Percentiles rank a stretch among this genome's conserved stretches.
Evolutionary conservation across 2,113 vertebrate genomes (phyloP).

Genomic region (Sula dactylatra): DNA sequence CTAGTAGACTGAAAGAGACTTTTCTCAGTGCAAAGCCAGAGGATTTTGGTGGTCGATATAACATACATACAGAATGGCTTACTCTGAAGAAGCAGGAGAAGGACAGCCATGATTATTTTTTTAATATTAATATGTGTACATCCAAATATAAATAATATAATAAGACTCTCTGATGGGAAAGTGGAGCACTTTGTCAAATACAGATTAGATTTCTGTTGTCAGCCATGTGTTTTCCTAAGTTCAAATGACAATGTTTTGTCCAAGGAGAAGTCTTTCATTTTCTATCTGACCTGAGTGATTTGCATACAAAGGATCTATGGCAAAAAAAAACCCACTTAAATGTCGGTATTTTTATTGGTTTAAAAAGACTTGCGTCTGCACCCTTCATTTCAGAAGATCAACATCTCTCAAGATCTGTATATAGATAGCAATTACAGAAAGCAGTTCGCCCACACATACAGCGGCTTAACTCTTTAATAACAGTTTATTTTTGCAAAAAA

Average conservation of each 20-base stretch:
- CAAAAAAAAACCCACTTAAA: not conserved
- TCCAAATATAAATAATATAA: not conserved
- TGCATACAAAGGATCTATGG: slow-evolving; percentile 66
- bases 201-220: slow-evolving; percentile 42
- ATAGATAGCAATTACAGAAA: slow-evolving; percentile 71
- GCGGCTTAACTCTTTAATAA: slow-evolving; percentile 59
- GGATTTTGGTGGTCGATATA: not conserved
- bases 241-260: slow-evolving; percentile 64
- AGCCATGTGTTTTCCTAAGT: slow-evolving; percentile 42
- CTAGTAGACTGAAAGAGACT: not conserved
- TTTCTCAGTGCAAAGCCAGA: not conserved
- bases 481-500: slow-evolving; percentile 45
- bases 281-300: slow-evolving; percentile 60
- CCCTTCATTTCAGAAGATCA: slow-evolving; percentile 59
- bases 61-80: not conserved
- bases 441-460: slow-evolving; percentile 60
- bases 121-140: not conserved
- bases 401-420: slow-evolving; percentile 51
- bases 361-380: slow-evolving; percentile 73
- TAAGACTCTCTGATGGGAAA: not conserved
- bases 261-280: slow-evolving; percentile 71
- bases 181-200: slow-evolving; percentile 21
- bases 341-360: slow-evolving; percentile 61
- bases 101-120: not conserved
- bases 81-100: not conserved